Base-by-base conservation (phyloP, 2,113 vertebrate species). In the Hipposideros armiger region DNA sequence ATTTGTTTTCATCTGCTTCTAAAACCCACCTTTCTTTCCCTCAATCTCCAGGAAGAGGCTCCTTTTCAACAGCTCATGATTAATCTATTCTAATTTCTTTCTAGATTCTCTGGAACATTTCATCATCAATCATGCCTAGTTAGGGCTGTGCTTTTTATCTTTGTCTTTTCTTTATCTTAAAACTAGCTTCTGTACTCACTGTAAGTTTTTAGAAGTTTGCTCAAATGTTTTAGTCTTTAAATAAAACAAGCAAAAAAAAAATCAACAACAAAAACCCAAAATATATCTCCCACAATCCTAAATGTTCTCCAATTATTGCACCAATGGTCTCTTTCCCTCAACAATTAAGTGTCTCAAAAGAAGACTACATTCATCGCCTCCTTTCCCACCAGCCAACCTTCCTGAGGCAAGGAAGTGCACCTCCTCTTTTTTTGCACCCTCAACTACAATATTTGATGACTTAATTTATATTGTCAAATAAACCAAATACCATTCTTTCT, bases 231-330 rank as follows among this genome's bases (percentile, higher is more conserved):
- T 9, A 40, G 7, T 42, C 40, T 62, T 83, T 82, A 90, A 87
- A 32, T 74, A 87, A 91, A 90, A 72, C 47, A 92, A 92, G 69
- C 4, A 47, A 89, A 54, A 30, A 52, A 84, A 82, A 36, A 32
- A 58, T 14, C 32, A 66, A 40, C 14, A 56, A 14, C 45, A 62
- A 19, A 52, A 62, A 30, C 11, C 5, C 50, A 60, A 45, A 13
- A 40, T 9, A n/a, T 17, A 66, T 14, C 9, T 78, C 22, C 50
- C 32, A 69, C 50, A 28, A 62, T 52, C 60, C 54, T 72, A 40
- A 90, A n/a, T 32, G 73, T 10, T 80, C 42, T 56, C 30, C 70
- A 54, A 82, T 45, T 30, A 83, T n/a, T 52, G 36, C 3, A 62
- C 36, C 17, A 26, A 54, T 40, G 36, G 50, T 64, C 19, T 81